A percentile compares a stretch with the other conserved stretches of the same genome.
phyloP scores from a whole-genome alignment of 2,888 invertebrate genomes.

The Zelleria hepariella region DNA sequence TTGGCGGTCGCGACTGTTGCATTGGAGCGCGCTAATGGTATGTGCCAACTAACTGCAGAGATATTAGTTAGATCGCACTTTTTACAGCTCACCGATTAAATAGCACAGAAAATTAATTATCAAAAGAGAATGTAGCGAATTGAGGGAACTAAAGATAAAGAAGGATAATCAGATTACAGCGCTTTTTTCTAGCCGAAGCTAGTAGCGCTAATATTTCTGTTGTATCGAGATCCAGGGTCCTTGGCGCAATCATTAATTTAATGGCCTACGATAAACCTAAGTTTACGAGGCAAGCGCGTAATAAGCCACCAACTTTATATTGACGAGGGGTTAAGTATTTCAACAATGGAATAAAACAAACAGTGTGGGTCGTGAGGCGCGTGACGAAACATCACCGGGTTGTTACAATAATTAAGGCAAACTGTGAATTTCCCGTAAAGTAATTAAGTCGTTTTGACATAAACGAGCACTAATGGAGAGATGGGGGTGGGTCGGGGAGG shows the following conservation, averaged over 20 bases:
- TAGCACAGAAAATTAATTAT: background rate
- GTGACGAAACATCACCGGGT: slow-evolving; percentile 21
- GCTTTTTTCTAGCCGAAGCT: background rate
- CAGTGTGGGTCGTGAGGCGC: slow-evolving; percentile 16
- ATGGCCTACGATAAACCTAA: slow-evolving; percentile 37
- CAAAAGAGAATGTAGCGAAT: background rate
- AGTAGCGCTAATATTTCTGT: background rate
- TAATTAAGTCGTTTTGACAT: slow-evolving; percentile 60
- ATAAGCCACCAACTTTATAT: slow-evolving; percentile 31
- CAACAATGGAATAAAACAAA: slow-evolving; percentile 28
- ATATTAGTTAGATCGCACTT: background rate
- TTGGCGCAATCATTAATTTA: slow-evolving; percentile 9
- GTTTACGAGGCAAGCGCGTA: slow-evolving; percentile 38
- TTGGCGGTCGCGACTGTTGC: background rate
- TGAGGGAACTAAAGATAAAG: background rate
- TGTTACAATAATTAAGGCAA: slow-evolving; percentile 33
- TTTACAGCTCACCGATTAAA: background rate
- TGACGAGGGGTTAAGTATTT: slow-evolving; percentile 28
- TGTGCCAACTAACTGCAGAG: background rate
- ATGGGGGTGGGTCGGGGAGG: slow-evolving; percentile 36
- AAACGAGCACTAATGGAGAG: slow-evolving; percentile 52
- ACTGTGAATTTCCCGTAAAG: slow-evolving; percentile 42
- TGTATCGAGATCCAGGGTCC: background rate
- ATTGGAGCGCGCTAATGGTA: background rate
- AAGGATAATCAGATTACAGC: background rate